A percentile compares a stretch with the other conserved stretches of the same genome.
Conservation (phyloP, 1,140 invertebrate species). For the Pseudomyrmex cubaensis region DNA sequence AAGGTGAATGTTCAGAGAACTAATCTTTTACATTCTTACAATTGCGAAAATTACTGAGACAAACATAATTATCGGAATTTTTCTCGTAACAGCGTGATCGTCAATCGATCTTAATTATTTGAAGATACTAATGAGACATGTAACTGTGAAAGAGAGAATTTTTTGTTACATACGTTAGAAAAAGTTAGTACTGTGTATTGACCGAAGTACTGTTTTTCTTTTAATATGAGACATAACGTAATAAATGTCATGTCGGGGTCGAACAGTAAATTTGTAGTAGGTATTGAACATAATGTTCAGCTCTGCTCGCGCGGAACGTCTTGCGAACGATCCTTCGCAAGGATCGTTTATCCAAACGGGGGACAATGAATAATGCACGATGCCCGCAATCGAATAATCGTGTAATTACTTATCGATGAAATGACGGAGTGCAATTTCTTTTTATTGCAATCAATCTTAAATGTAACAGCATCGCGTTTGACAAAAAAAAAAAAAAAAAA, state of each 20-base stretch:
- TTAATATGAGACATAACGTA: background rate
- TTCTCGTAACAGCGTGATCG: background rate
- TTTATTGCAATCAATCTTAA: background rate
- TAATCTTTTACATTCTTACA: constrained; percentile 32
- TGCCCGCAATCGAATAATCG: constrained; percentile 25
- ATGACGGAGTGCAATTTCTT: constrained; percentile 1
- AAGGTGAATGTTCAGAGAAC: constrained; percentile 27
- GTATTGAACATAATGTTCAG: constrained; percentile 6
- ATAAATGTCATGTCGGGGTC: background rate
- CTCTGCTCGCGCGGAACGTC: constrained; percentile 22
- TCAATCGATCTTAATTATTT: constrained; percentile 34
- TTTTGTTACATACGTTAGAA: background rate
- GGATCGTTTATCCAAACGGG: background rate
- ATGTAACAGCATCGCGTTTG: background rate
- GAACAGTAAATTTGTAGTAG: background rate
- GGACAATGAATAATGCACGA: constrained; percentile 15
- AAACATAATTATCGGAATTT: constrained; percentile 22
- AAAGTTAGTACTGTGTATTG: background rate
- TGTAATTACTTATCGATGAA: background rate
- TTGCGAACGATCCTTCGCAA: background rate
- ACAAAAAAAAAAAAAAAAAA: background rate
- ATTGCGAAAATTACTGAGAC: constrained; percentile 18
- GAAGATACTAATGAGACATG: constrained; percentile 5
- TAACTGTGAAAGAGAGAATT: background rate
- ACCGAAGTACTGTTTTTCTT: background rate